Percentiles rank a stretch among this genome's conserved stretches.
phyloP scores from a whole-genome alignment of 2,113 vertebrate genomes.

The Eptesicus fuscus region DNA sequence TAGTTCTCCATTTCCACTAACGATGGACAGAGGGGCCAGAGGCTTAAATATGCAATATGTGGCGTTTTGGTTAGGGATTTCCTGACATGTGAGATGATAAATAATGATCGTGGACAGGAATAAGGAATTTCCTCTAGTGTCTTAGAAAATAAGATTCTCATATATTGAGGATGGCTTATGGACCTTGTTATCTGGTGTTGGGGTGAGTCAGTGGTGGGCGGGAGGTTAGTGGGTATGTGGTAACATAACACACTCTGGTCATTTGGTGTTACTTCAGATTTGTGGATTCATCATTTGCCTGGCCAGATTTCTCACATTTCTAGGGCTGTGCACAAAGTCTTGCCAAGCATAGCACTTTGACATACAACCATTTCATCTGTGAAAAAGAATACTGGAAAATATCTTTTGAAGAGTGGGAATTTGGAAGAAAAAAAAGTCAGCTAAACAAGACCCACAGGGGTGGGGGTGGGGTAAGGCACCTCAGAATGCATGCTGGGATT shows the following conservation, averaged over 20 bases:
- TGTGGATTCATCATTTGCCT: not conserved
- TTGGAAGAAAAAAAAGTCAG: conserved; percentile 47
- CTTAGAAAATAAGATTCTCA: not conserved
- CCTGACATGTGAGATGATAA: not conserved
- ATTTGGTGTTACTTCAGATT: not conserved
- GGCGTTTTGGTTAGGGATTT: not conserved
- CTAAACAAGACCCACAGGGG: conserved; percentile 52
- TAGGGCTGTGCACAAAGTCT: not conserved
- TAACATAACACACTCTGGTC: not conserved
- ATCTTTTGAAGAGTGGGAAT: conserved; percentile 48
- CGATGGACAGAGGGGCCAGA: not conserved
- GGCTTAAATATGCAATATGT: not conserved
- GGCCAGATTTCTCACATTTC: conserved; percentile 15
- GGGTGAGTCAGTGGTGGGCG: not conserved
- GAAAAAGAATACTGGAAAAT: conserved; percentile 46
- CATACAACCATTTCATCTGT: conserved; percentile 38
- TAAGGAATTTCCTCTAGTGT: not conserved
- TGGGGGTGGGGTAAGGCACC: conserved; percentile 45
- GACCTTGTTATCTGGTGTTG: not conserved
- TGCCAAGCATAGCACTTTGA: not conserved
- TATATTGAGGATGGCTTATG: not conserved
- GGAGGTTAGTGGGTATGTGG: not conserved
- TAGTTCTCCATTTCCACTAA: not conserved
- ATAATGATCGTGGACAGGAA: not conserved
- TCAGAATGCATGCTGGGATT: conserved; percentile 68